Percentiles rank a stretch among this genome's conserved stretches.
phyloP scores from a whole-genome alignment of 2,113 vertebrate species.

The Cyphomyrus plagiostoma region DNA sequence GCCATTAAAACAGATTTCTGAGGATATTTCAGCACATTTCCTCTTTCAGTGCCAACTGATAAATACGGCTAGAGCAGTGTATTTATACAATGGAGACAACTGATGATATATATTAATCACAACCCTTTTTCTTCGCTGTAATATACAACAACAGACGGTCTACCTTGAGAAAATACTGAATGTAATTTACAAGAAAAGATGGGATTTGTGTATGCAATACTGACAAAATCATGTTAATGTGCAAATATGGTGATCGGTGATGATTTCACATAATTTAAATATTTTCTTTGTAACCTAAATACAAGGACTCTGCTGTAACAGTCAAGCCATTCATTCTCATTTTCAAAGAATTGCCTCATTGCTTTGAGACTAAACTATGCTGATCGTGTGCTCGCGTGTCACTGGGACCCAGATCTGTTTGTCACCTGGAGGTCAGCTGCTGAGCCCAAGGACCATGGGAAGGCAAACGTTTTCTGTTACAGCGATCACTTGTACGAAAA shows the following conservation, averaged over 20 bases:
- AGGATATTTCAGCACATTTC: slow-evolving; percentile 32
- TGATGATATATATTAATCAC: neutral
- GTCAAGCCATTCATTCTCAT: neutral
- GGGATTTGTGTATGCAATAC: neutral
- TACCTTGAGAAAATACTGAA: neutral
- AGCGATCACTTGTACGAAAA: neutral
- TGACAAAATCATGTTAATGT: neutral
- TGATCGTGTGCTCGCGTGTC: neutral
- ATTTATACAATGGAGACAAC: slow-evolving; percentile 12
- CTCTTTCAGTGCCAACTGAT: neutral
- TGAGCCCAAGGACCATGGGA: neutral
- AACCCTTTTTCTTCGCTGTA: neutral
- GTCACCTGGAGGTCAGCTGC: neutral
- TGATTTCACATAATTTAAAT: neutral
- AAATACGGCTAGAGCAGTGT: neutral
- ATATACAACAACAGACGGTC: neutral
- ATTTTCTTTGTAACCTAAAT: neutral
- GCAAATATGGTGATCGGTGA: neutral
- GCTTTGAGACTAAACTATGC: neutral
- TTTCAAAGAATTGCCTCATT: neutral
- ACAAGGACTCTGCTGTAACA: neutral
- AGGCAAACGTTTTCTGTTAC: neutral
- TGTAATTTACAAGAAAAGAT: neutral
- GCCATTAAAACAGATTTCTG: slow-evolving; percentile 30
- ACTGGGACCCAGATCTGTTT: neutral